phyloP scores from a whole-genome alignment of 2,888 invertebrate species.

The Drosophila imparisetae region DNA sequence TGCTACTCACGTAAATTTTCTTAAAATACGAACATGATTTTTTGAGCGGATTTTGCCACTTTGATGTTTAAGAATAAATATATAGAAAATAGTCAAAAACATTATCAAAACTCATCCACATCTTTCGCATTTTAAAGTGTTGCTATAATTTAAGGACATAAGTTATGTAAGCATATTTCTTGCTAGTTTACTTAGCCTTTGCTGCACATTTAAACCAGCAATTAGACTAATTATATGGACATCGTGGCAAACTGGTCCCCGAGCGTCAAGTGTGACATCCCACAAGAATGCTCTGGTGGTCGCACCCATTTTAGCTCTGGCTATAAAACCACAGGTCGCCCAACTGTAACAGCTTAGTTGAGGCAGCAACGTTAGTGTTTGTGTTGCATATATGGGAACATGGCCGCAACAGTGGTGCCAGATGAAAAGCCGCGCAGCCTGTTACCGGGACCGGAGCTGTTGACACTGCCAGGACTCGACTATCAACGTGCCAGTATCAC shows the following conservation, averaged over 20 bases:
- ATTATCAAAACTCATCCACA: too few species aligned
- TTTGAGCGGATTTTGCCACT: conserved; percentile 22
- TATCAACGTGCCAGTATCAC: conserved; percentile 71
- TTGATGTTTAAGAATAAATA: conserved; percentile 14
- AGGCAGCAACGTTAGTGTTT: conserved; percentile 16
- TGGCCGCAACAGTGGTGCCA: conserved; percentile 31
- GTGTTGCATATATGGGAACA: conserved; percentile 15
- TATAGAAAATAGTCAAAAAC: neutral
- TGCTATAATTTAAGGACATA: neutral
- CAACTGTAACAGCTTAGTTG: conserved; percentile 48
- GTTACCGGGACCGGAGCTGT: conserved; percentile 64
- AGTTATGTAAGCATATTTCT: neutral
- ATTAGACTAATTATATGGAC: conserved; percentile 51
- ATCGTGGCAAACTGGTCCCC: conserved; percentile 15
- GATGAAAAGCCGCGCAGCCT: conserved; percentile 52
- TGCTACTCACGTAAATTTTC: conserved; percentile 24
- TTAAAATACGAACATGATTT: conserved; percentile 8
- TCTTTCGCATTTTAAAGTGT: neutral
- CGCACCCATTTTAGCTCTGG: conserved; percentile 44
- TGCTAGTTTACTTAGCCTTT: neutral
- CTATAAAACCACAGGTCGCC: conserved; percentile 60
- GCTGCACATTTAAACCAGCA: conserved; percentile 19
- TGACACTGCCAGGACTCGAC: conserved; percentile 59
- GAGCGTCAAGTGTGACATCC: conserved; percentile 37
- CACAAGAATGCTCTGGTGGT: conserved; percentile 39